Base-by-base conservation (phyloP, 2,113 vertebrate species). In the Suncus etruscus region DNA sequence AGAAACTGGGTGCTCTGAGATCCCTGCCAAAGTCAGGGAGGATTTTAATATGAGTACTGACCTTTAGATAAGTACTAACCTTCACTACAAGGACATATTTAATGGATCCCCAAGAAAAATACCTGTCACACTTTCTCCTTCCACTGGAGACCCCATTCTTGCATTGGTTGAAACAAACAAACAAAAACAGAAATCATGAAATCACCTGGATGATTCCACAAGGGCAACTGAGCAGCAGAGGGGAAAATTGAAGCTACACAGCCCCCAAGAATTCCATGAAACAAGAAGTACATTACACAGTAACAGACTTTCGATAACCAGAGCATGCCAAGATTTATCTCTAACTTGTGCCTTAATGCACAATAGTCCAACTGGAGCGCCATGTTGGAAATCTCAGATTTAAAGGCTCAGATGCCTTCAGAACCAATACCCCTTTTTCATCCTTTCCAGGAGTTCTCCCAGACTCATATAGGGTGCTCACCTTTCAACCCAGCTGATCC, bases 301-400 rank as follows among this genome's bases (percentile, higher is more conserved):
- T 20, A 61, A 3, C 32, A 82, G 1, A 8, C 15, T 0, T 20
- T 70, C 25, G 1, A 1, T 11, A 0, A 20, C 5, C 0, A 16
- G 11, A 48, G 32, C 18, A 54, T 32, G 12, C 25, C 18, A 61
- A 6, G 15, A 61, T 20, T 61, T 78, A 0, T 1, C 47, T 27
- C 58, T 61, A 22, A 16, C 47, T 70, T 76, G 27, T 47, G 50
- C 83, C 54, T 31, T 8, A 11, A 47, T 27, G 32, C 48, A 63
- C 18, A 54, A 73, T 11, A 22, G 11, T 12, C 65, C 8, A 27
- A 50, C 6, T 47, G 81, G 65, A 12, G 16, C 25, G 45, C 51
- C 29, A 39, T 0, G 2, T 0, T 3, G 3, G 50, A 11, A 50
- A 51, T 4, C 8, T 1, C 8, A 18, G 54, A 27, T 68, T 48